phyloP scores from a whole-genome alignment of 2,888 invertebrate genomes.

The Nipponacmea schrenckii region DNA sequence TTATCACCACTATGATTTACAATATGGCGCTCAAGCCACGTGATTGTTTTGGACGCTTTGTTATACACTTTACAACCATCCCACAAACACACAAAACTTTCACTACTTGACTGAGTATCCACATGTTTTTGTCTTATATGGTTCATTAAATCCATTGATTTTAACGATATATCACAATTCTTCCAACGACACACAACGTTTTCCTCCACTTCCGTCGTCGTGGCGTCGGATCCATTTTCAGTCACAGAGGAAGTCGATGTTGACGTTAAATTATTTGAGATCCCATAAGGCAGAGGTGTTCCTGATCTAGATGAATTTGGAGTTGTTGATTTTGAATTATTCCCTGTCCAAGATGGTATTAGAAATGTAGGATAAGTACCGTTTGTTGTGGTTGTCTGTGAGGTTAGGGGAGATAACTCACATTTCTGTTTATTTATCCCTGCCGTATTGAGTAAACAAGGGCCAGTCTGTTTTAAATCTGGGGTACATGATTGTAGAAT shows the following conservation, averaged over 20 bases:
- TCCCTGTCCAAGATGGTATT: background rate
- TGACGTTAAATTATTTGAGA: background rate
- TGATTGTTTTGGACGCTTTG: slow-evolving; percentile 88
- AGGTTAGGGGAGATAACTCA: background rate
- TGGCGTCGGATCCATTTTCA: background rate
- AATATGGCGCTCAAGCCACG: slow-evolving; percentile 94
- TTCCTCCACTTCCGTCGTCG: slow-evolving; percentile 19
- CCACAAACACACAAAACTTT: slow-evolving; percentile 92
- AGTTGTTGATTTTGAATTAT: background rate
- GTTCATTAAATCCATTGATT: slow-evolving; percentile 52
- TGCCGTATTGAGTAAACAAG: background rate
- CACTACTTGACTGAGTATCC: slow-evolving; percentile 76
- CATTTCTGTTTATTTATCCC: slow-evolving; percentile 2
- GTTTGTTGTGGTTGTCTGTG: background rate
- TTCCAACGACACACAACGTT: slow-evolving; percentile 60
- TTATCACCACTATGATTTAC: slow-evolving; percentile 91
- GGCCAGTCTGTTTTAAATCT: background rate
- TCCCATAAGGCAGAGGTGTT: slow-evolving; percentile 6
- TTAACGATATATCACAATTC: slow-evolving; percentile 55
- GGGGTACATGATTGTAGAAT: background rate
- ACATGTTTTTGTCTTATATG: slow-evolving; percentile 62
- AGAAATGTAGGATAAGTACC: background rate
- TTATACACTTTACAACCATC: slow-evolving; percentile 93
- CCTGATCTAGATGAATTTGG: background rate
- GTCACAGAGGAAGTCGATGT: background rate